Base-by-base conservation (phyloP, 2,888 invertebrate genomes). In the Eulithis testata region DNA sequence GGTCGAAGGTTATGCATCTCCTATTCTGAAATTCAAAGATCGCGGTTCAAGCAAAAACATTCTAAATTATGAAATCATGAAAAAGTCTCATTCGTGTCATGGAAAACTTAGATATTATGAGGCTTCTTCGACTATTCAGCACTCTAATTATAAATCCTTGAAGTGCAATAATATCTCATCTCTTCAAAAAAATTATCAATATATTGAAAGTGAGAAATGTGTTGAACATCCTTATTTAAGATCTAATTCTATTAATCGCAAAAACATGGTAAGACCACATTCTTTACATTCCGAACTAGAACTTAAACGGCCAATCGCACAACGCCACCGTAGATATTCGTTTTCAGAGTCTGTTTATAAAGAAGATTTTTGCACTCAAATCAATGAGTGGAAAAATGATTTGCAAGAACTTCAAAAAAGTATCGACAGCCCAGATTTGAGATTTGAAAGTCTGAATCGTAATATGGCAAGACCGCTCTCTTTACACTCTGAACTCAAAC, bases 31-130 rank as follows among this genome's bases (percentile, higher is more conserved):
- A 36, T 50, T 54, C 43, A 53, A 58, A 51, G 12, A 53, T 40
- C 58, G 47, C 31, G 0, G 11, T 12, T 45, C 60, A 44, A 50
- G 2, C 11, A 45, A 55, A 51, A 44, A 31, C 14, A 40, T 9
- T 4, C n/a, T 43, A 0, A 53, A 58, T 49, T 9, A 31, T n/a
- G 55, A 60, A n/a, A 45, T 51, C 12, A 51, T 63, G 8, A 63
- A 47, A 61, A 60, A 56, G 37, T 63, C 67, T 4, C 60, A 37
- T 11, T 67, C 67, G 53, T 67, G 67, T 50, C 57, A 60, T 50
- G 57, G 63, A 51, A 60, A 60, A 40, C 37, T 63, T 0, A 49
- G 21, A 43, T 60, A 40, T 40, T 11, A 57, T 44, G 51, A 57
- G 21, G 55, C 53, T 54, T 36, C 27, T 4, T 44, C 58, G 21